Evolutionary conservation across 2,888 invertebrate genomes (phyloP), one percentile per base, ranked within the genome.

Genomic region (Caenorhabditis virilis): DNA sequence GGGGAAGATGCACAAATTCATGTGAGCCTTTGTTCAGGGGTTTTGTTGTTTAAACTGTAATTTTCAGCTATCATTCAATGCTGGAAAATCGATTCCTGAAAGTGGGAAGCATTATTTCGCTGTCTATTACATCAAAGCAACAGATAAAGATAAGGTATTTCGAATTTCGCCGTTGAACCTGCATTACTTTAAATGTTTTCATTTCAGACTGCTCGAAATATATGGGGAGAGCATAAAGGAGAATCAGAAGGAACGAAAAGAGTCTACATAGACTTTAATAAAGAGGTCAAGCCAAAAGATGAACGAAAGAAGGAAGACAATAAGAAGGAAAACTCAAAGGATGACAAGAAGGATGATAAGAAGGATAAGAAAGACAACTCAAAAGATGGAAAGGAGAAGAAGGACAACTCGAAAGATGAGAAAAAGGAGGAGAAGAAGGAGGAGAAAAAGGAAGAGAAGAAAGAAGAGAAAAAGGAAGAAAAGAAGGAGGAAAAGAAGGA

Each of bases 101-200:
- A 72, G 56, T 38, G 62, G 60, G 13, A 76, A 76, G 49, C 78
- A 78, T 56, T 77, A 77, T 63, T 78, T 78, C 59, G 77, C 73
- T 38, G 27, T 78, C 51, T 78, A 78, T 62, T 66, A 76, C 47
- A 30, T 66, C 36, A 76, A 74, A 54, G 11, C 35, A 23, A 22
- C 49, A 30, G 70, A 71, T 35, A 71, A 70, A 27, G 47, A 55
- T 23, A 51, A 51, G 50, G 50, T 50, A n/a, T n/a, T n/a, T n/a
- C n/a, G n/a, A n/a, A n/a, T n/a, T n/a, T n/a, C n/a, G 22, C 26
- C 7, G 35, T 13, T 9, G 35, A 18, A 18, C 13, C 2, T 9
- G 5, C 3, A 6, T 18, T 16, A 22, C 15, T 2, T 20, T 11
- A 3, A 20, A 16, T n/a, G 39, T 22, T 25, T 43, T 20, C 5